Evolutionary conservation across 2,113 vertebrate species (phyloP).

Genomic region (Dromiciops gliroides): DNA sequence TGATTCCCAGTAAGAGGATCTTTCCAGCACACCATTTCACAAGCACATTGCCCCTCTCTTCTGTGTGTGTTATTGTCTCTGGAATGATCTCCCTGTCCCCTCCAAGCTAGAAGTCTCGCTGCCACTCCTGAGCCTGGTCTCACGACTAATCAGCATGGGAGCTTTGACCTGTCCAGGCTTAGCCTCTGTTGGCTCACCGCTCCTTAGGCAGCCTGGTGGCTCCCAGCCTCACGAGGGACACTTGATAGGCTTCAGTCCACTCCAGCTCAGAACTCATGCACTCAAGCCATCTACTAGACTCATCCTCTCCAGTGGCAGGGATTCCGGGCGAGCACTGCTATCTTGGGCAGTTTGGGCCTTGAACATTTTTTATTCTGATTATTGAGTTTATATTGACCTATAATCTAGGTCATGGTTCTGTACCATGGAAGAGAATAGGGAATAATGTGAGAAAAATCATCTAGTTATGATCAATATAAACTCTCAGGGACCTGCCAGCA

Average conservation of each 20-base stretch:
- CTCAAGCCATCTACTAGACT: no score
- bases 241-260: no score
- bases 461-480: background rate
- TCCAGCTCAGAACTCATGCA: no score
- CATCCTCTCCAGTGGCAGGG: no score
- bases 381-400: background rate
- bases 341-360: background rate
- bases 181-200: background rate
- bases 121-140: background rate
- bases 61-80: background rate
- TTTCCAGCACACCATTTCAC: no score
- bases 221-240: no score
- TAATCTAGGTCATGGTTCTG: background rate
- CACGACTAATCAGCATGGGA: no score
- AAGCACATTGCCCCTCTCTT: no score
- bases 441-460: background rate
- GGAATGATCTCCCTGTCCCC: background rate
- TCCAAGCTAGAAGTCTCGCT: background rate
- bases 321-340: background rate
- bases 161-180: background rate
- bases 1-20: no score
- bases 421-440: background rate
- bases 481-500: background rate
- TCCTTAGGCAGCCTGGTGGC: background rate
- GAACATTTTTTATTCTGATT: background rate